Evolutionary conservation across 2,888 invertebrate genomes (phyloP), one percentile per base, ranked within the genome.

Genomic region (Brachylomia viminalis): DNA sequence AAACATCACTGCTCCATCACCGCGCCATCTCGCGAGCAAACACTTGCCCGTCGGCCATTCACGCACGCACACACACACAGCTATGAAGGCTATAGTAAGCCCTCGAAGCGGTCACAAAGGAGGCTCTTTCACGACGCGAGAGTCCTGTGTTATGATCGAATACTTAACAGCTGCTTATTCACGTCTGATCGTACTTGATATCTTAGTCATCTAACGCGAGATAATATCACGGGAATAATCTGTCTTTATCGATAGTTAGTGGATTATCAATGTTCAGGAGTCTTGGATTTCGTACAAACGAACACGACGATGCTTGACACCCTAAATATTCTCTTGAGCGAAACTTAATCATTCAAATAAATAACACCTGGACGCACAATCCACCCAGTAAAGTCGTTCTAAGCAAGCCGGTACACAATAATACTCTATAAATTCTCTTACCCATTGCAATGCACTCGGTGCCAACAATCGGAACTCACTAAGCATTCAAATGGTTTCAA

Each of bases 401-500:
- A 13, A 64, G 77, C 64, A 65, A 86, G 64, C 72, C 69, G 49
- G 77, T 79, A 83, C 81, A 81, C 86, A 86, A 80, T 86, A 88
- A 77, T 78, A 76, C 75, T 81, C 74, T 72, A 78, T 82, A 85
- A 84, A 89, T 86, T 86, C 85, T 72, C 84, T 82, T 79, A 75
- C 80, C 83, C 83, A 82, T 86, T 80, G 84, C 89, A 86, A 84
- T 84, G 85, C 83, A 78, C 79, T 84, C 91, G 76, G 79, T 79
- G 81, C 87, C 82, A 84, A 90, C 92, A 93, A 93, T 94, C 91
- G 94, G 92, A 93, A 92, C 93, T 93, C 92, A 89, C 91, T 91
- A 92, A 92, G 95, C 94, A 94, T 94, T 95, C 92, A 93, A 93
- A 94, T 91, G 94, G 92, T 92, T 92, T 93, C 94, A 94, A 94